These are phyloP conservation scores for Troilus luridus DNA, from an alignment of 2,888 invertebrate genomes.

Conservation along the genomic window DNA sequence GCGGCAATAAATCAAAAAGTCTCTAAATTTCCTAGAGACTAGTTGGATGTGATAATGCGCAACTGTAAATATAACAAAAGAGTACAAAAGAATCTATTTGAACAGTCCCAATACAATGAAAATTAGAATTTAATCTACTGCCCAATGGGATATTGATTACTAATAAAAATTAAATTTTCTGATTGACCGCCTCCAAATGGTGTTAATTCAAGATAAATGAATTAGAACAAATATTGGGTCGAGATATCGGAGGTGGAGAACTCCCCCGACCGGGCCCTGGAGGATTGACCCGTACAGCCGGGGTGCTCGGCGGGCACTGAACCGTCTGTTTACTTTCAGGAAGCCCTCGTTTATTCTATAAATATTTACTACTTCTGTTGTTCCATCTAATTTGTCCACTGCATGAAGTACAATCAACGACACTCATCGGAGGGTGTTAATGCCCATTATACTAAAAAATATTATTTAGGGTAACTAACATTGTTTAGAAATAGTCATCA, in stretches of 20 bases:
- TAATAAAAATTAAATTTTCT: not conserved
- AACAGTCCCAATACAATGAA: too few species aligned
- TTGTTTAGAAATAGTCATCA: not conserved
- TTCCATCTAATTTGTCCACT: not conserved
- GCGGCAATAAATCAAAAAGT: too few species aligned
- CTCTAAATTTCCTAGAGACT: too few species aligned
- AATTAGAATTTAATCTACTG: not conserved
- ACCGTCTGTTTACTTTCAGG: not conserved
- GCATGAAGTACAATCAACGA: not conserved
- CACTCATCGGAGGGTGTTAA: not conserved
- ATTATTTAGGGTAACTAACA: too few species aligned
- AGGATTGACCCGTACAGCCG: not conserved
- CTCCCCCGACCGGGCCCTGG: not conserved
- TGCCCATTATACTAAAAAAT: not conserved
- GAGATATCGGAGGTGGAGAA: not conserved
- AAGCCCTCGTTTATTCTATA: not conserved
- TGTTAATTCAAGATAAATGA: slow-evolving; percentile 3
- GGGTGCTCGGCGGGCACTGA: not conserved
- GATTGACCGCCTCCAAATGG: not conserved
- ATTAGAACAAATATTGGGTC: not conserved
- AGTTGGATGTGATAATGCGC: too few species aligned
- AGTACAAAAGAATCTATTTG: too few species aligned
- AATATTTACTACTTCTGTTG: not conserved
- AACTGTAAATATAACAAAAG: too few species aligned
- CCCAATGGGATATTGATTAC: not conserved